These are phyloP conservation scores for Triplophysa dalaica DNA, from an alignment of 2,113 vertebrate species.

Conservation along the genomic window DNA sequence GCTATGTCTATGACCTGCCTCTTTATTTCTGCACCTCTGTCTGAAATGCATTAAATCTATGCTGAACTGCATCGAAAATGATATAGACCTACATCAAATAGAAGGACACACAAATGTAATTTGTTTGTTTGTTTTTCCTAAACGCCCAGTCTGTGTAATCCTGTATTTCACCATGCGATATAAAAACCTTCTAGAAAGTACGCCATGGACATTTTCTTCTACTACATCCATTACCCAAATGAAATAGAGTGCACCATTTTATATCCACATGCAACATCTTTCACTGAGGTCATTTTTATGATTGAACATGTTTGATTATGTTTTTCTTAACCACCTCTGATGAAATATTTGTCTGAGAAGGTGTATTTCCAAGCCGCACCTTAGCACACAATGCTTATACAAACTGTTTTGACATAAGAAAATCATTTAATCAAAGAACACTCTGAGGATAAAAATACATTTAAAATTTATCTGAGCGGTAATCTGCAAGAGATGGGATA, in stretches of 20 bases:
- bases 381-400: not conserved
- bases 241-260: not conserved
- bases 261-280: not conserved
- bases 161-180: not conserved
- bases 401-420: not conserved
- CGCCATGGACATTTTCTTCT: too few relatives aligned
- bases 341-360: not conserved
- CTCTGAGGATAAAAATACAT: not conserved
- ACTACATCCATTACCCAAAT: not conserved
- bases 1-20: conserved; percentile 19
- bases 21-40: conserved; percentile 2
- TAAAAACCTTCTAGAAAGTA: not conserved
- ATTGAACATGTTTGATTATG: not conserved
- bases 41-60: not conserved
- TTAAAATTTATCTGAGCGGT: not conserved
- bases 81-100: not conserved
- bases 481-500: not conserved
- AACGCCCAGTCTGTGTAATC: not conserved
- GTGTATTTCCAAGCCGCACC: not conserved
- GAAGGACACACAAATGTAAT: not conserved
- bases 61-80: not conserved
- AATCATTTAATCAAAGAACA: not conserved
- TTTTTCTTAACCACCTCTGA: not conserved
- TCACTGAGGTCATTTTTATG: not conserved
- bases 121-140: not conserved